Evolutionary conservation across 2,797 vertebrate genomes (phyloP).

Genomic region (Lutjanus argentimaculatus): DNA sequence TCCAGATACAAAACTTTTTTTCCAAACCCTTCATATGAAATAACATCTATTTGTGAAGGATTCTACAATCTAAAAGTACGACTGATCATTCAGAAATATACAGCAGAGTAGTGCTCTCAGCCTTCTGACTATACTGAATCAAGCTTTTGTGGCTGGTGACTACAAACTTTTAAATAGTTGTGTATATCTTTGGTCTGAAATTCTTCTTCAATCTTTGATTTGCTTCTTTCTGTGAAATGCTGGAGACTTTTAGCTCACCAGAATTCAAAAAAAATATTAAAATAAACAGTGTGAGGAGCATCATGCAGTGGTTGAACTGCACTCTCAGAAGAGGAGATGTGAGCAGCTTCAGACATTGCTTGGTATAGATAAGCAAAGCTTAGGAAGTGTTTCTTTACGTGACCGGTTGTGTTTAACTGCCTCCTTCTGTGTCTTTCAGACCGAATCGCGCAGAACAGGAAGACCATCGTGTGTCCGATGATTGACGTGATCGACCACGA

Average conservation of each 20-base stretch:
- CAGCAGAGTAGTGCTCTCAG: too few species aligned
- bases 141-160: not conserved
- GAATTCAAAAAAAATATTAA: not conserved
- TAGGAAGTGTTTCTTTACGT: not conserved
- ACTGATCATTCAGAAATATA: not conserved
- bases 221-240: not conserved
- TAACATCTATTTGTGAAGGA: not conserved
- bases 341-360: not conserved
- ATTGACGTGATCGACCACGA: slow-evolving; percentile 98
- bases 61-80: not conserved
- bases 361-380: not conserved
- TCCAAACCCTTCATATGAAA: not conserved
- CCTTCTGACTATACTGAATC: too few species aligned
- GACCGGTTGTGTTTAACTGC: slow-evolving; percentile 11
- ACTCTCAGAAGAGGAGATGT: not conserved
- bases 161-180: not conserved
- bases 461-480: slow-evolving; percentile 96
- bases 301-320: not conserved
- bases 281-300: not conserved
- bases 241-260: not conserved
- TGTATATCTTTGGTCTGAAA: not conserved
- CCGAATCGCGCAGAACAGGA: slow-evolving; percentile 94
- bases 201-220: not conserved
- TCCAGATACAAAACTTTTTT: not conserved
- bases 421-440: slow-evolving; percentile 81